Evolutionary conservation across 2,888 invertebrate genomes (phyloP).

Genomic region (Tetramorium bicarinatum): DNA sequence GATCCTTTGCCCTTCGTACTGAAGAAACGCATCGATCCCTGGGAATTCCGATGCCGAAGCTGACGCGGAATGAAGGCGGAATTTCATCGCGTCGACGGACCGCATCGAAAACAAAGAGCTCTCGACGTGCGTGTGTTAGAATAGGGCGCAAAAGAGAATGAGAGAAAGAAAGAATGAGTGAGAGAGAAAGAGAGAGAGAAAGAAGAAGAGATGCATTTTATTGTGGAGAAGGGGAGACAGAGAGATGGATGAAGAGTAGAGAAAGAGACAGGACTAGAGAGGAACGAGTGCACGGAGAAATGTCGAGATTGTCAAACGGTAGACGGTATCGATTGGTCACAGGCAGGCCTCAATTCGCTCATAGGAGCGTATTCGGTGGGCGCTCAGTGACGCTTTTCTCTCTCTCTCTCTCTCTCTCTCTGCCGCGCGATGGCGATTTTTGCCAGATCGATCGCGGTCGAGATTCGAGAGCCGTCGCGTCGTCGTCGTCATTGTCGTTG

Average conservation of each 20-base stretch:
- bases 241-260: conserved; percentile 6
- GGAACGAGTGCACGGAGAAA: conserved; percentile 61
- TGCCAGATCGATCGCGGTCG: conserved; percentile 71
- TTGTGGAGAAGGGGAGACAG: conserved; percentile 5
- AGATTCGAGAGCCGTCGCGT: conserved; percentile 62
- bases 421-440: conserved; percentile 70
- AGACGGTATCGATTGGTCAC: conserved; percentile 74
- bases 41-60: not conserved
- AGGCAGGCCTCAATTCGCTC: conserved; percentile 67
- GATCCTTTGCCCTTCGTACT: conserved; percentile 24
- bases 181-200: conserved; percentile 2
- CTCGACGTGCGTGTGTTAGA: conserved; percentile 20
- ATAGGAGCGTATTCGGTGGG: conserved; percentile 72
- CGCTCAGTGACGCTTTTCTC: conserved; percentile 2
- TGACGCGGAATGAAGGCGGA: conserved; percentile 43
- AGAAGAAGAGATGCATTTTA: conserved; percentile 1
- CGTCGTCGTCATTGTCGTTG: conserved; percentile 4
- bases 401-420: conserved; percentile 12
- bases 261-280: conserved; percentile 34
- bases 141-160: conserved; percentile 31
- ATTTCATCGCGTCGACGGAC: conserved; percentile 55
- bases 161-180: not conserved
- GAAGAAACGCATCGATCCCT: conserved; percentile 34
- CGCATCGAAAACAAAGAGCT: conserved; percentile 51
- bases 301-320: conserved; percentile 73